These are phyloP conservation scores for Eciton burchellii DNA, from an alignment of 1,140 invertebrate genomes.

Conservation along the genomic window DNA sequence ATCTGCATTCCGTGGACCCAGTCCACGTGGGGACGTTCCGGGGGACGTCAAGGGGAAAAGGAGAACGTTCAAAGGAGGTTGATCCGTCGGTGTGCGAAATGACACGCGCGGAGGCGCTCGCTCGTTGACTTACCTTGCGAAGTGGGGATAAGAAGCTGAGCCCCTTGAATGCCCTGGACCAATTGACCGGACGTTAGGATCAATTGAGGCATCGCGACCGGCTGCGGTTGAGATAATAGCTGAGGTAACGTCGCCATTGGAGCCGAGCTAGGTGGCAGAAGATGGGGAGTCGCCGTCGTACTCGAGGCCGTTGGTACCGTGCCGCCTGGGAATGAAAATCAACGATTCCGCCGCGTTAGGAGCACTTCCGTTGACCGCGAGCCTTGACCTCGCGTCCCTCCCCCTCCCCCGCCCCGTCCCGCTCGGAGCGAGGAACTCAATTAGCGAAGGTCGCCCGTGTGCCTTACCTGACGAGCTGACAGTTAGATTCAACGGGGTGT, in stretches of 20 bases:
- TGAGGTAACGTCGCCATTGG: constrained; percentile 86
- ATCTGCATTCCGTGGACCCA: too few relatives aligned
- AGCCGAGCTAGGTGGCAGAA: constrained; percentile 83
- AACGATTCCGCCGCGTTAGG: constrained; percentile 35
- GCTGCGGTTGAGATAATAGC: constrained; percentile 87
- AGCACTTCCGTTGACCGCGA: constrained; percentile 2
- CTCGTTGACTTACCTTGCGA: constrained; percentile 92
- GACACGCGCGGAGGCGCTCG: background rate
- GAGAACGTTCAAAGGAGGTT: background rate
- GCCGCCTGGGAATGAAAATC: constrained; percentile 79
- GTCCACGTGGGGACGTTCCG: too few relatives aligned
- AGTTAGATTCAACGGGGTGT: constrained; percentile 92
- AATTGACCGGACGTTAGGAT: constrained; percentile 96
- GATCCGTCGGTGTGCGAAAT: background rate
- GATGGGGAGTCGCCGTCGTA: constrained; percentile 82
- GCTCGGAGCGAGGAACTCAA: background rate
- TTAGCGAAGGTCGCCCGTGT: background rate
- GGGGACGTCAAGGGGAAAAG: too few relatives aligned
- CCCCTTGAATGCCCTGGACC: constrained; percentile 96
- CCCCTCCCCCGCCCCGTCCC: background rate
- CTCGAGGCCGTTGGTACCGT: constrained; percentile 84
- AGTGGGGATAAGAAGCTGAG: constrained; percentile 96
- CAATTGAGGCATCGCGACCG: constrained; percentile 94
- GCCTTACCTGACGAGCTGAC: constrained; percentile 89
- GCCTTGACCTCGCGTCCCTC: background rate